These are phyloP conservation scores for Sinocyclocheilus maitianheensis DNA, from an alignment of 2,113 vertebrate species.

Conservation along the genomic window DNA sequence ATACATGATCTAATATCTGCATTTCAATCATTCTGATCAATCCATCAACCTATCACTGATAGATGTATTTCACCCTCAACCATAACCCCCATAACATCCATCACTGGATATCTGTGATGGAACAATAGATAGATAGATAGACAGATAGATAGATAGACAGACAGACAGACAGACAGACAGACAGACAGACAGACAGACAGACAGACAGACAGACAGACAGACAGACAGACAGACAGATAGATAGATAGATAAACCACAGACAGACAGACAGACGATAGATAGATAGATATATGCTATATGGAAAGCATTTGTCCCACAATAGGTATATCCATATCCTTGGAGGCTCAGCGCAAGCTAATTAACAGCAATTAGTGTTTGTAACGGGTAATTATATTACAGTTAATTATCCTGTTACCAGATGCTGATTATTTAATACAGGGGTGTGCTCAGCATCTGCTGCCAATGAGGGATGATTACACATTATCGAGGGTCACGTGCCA, in stretches of 20 bases:
- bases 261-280: neutral
- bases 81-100: neutral
- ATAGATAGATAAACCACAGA: neutral
- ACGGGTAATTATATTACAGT: constrained; percentile 55
- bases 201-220: neutral
- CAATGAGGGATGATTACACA: constrained; percentile 47
- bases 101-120: too few species aligned
- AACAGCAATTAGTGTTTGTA: constrained; percentile 56
- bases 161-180: too few species aligned
- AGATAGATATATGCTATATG: neutral
- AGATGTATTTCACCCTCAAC: neutral
- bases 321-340: constrained; percentile 22
- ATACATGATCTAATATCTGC: neutral
- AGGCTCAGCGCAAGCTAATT: constrained; percentile 45
- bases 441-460: constrained; percentile 33
- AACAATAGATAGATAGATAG: neutral
- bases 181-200: neutral
- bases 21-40: neutral
- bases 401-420: constrained; percentile 58
- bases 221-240: neutral
- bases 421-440: constrained; percentile 56
- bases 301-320: constrained; percentile 28
- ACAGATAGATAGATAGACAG: neutral
- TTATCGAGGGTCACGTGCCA: constrained; percentile 18
- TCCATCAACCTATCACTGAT: neutral